These are phyloP conservation scores for Parasteatoda tepidariorum DNA, from an alignment of 1,140 invertebrate genomes.

Conservation along the genomic window DNA sequence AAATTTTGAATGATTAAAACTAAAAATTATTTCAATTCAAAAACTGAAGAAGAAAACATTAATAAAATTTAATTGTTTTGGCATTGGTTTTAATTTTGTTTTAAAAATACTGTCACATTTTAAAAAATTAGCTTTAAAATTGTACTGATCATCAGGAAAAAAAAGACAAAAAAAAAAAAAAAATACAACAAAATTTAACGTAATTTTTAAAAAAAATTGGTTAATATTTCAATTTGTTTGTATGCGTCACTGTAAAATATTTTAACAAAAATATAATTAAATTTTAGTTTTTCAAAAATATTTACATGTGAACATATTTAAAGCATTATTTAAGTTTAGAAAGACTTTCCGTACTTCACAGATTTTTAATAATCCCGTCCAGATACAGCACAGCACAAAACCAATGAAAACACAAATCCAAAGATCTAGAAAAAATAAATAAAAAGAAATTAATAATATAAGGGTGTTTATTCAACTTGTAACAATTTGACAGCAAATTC, in stretches of 20 bases:
- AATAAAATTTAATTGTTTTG: no score
- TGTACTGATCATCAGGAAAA: no score
- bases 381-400: slow-evolving; percentile 81
- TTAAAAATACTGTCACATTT: no score
- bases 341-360: background rate
- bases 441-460: slow-evolving; percentile 39
- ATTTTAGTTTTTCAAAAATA: background rate
- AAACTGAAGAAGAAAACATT: no score
- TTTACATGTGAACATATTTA: slow-evolving; percentile 4
- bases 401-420: slow-evolving; percentile 81
- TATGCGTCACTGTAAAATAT: slow-evolving; percentile 63
- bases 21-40: no score
- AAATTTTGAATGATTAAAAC: no score
- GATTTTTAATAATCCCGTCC: slow-evolving; percentile 41
- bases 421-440: slow-evolving; percentile 75
- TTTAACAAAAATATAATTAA: background rate
- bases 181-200: no score
- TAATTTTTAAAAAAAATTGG: no score
- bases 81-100: no score
- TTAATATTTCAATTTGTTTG: slow-evolving; percentile 66
- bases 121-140: no score
- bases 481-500: slow-evolving; percentile 39
- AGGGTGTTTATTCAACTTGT: background rate
- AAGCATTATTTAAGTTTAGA: background rate
- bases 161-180: no score